These are phyloP conservation scores for Phrynocephalus forsythii DNA, from an alignment of 2,797 vertebrate genomes.

Conservation along the genomic window DNA sequence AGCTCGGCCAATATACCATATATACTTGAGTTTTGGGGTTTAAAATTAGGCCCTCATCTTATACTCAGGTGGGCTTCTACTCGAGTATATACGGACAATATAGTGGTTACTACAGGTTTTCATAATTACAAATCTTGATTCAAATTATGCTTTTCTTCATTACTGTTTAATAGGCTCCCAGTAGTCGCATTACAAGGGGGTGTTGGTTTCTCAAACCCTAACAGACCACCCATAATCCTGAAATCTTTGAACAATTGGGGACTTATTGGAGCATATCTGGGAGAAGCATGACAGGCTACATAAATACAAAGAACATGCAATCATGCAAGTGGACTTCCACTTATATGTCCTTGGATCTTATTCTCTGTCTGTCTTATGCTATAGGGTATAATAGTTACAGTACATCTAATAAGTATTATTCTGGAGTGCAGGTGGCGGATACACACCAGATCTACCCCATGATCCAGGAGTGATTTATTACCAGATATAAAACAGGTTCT, in stretches of 20 bases:
- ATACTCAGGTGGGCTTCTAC: too few species aligned
- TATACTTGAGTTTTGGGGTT: too few species aligned
- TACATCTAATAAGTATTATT: not conserved
- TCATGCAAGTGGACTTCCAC: not conserved
- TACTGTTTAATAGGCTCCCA: slow-evolving; percentile 34
- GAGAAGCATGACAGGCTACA: not conserved
- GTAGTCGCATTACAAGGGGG: not conserved
- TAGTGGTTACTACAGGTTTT: not conserved
- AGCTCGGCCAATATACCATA: too few species aligned
- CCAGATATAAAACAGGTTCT: slow-evolving; percentile 82
- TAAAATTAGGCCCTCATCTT: too few species aligned
- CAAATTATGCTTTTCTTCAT: slow-evolving; percentile 3
- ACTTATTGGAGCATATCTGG: not conserved
- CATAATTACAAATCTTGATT: slow-evolving; percentile 27
- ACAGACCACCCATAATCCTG: not conserved
- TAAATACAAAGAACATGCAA: not conserved
- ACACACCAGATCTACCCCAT: slow-evolving; percentile 2
- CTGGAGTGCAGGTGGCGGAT: not conserved
- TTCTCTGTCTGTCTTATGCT: not conserved
- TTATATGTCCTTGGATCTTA: not conserved
- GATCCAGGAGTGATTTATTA: slow-evolving; percentile 66
- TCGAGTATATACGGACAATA: too few species aligned
- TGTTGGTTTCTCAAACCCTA: not conserved
- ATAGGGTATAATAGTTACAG: not conserved
- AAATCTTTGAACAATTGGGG: not conserved